Percentiles rank a stretch among this genome's conserved stretches.
Evolutionary conservation across 1,140 invertebrate genomes (phyloP).

Genomic region (Drosophila santomea): DNA sequence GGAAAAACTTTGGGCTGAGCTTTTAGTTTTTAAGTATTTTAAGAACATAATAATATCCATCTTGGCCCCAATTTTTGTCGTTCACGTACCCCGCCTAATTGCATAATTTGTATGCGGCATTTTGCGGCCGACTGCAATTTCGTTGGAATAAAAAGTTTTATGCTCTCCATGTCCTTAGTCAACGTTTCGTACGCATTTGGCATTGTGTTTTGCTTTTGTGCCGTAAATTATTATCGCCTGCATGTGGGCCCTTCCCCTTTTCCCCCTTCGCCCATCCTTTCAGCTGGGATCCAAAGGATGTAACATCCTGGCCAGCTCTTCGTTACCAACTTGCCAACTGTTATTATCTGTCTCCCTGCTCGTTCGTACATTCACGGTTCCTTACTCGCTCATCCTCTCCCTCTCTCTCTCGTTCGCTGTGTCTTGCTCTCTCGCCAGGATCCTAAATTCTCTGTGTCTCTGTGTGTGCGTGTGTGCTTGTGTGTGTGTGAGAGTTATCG

Average conservation of each 20-base stretch:
- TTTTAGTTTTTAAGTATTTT: conserved; percentile 28
- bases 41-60: conserved; percentile 61
- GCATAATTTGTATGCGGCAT: conserved; percentile 82
- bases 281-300: conserved; percentile 15
- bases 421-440: conserved; percentile 9
- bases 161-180: conserved; percentile 23
- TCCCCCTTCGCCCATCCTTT: background rate
- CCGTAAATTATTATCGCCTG: conserved; percentile 73
- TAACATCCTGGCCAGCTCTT: conserved; percentile 41
- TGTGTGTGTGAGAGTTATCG: conserved; percentile 63
- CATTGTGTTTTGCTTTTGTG: conserved; percentile 68
- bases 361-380: conserved; percentile 40
- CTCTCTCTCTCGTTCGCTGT: conserved; percentile 3
- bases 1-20: conserved; percentile 46
- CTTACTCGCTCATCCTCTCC: background rate
- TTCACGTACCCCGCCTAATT: conserved; percentile 61
- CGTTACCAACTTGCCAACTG: conserved; percentile 68
- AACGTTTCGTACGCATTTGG: conserved; percentile 39
- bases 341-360: conserved; percentile 71
- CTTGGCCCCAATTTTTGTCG: conserved; percentile 31
- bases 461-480: conserved; percentile 38
- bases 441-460: conserved; percentile 23
- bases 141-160: conserved; percentile 59
- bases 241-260: conserved; percentile 10
- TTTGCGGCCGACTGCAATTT: conserved; percentile 44